Evolutionary conservation across 2,113 vertebrate species (phyloP).

Genomic region (Turdus rufiventris): DNA sequence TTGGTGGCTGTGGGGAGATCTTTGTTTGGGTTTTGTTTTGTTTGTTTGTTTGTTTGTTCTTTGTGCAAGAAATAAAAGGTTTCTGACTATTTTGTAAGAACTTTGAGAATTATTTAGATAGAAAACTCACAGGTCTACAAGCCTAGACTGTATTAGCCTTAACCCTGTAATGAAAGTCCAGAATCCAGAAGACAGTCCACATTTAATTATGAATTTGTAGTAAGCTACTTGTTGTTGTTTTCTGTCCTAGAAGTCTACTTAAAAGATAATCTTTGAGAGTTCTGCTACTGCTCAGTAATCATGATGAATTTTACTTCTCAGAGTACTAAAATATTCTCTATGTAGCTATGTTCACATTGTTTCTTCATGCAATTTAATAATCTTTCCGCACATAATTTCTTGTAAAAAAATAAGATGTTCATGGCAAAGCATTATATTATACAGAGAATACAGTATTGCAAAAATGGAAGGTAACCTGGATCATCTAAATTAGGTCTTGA

Average conservation of each 20-base stretch:
- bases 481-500: neutral
- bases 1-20: fast-evolving
- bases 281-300: neutral
- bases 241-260: neutral
- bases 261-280: neutral
- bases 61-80: neutral
- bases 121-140: neutral
- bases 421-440: neutral
- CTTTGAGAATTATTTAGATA: neutral
- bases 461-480: neutral
- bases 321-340: neutral
- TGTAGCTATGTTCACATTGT: neutral
- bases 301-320: neutral
- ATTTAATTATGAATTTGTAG: neutral
- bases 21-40: neutral
- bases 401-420: neutral
- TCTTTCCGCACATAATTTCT: neutral
- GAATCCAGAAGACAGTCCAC: neutral
- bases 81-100: neutral
- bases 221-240: neutral
- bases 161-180: neutral
- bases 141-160: neutral
- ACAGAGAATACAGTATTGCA: neutral
- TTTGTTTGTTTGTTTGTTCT: neutral
- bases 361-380: neutral